These are phyloP conservation scores for Hippotragus niger DNA, from an alignment of 2,113 vertebrate species.

Conservation along the genomic window DNA sequence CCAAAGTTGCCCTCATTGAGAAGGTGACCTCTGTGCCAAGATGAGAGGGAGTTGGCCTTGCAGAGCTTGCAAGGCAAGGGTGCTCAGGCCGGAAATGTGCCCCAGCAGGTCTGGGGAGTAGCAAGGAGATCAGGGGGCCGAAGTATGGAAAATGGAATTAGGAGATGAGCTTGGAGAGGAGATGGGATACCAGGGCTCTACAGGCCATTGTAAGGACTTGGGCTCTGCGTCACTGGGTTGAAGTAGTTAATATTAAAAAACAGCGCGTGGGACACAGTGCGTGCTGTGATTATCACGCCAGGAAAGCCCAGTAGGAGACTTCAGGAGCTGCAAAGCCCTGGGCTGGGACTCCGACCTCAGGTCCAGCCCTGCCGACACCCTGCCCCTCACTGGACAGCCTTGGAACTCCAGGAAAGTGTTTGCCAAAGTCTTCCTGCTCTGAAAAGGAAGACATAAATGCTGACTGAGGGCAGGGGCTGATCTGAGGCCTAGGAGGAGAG, in stretches of 20 bases:
- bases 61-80: neutral
- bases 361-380: neutral
- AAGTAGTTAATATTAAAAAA: slow-evolving; percentile 16
- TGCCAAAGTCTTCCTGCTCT: neutral
- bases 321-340: neutral
- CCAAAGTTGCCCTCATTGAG: neutral
- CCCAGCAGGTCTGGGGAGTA: neutral
- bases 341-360: neutral
- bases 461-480: neutral
- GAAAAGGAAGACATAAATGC: neutral
- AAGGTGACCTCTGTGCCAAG: neutral
- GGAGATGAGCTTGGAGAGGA: neutral
- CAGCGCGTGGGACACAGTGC: neutral
- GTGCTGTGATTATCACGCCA: neutral
- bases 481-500: neutral
- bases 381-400: neutral
- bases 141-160: neutral
- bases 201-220: neutral
- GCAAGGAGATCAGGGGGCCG: neutral
- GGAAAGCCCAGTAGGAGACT: neutral
- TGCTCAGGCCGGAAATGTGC: neutral
- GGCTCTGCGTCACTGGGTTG: neutral
- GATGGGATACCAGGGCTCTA: neutral
- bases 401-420: neutral
- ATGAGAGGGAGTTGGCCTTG: neutral